These are phyloP conservation scores for Drosophila lutescens DNA, from an alignment of 2,888 invertebrate genomes.

Conservation along the genomic window DNA sequence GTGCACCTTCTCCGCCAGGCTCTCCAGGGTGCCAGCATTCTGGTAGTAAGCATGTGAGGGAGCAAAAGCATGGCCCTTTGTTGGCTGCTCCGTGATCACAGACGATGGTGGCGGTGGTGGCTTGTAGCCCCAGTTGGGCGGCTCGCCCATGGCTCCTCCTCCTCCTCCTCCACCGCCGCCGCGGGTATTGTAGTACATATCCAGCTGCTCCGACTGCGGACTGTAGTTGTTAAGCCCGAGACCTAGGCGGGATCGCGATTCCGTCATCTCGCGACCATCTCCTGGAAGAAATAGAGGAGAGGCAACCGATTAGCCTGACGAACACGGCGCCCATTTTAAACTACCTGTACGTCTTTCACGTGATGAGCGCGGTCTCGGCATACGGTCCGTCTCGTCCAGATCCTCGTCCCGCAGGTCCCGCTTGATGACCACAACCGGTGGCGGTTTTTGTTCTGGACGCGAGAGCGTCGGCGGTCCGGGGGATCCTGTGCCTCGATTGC, in stretches of 20 bases:
- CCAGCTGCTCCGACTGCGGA: constrained; percentile 88
- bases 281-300: constrained; percentile 84
- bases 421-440: constrained; percentile 96
- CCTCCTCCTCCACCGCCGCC: constrained; percentile 53
- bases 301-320: constrained; percentile 74
- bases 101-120: constrained; percentile 87
- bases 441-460: constrained; percentile 92
- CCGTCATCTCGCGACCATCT: constrained; percentile 91
- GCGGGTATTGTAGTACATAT: constrained; percentile 92
- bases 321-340: constrained; percentile 78
- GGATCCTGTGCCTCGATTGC: constrained; percentile 85
- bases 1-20: constrained; percentile 96
- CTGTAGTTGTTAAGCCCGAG: constrained; percentile 88
- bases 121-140: constrained; percentile 85
- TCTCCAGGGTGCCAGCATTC: constrained; percentile 91
- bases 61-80: constrained; percentile 94
- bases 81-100: constrained; percentile 96
- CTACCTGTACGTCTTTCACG: constrained; percentile 85
- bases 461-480: constrained; percentile 85
- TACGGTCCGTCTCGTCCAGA: constrained; percentile 87
- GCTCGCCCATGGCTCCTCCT: constrained; percentile 83
- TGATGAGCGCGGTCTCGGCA: constrained; percentile 84
- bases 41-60: constrained; percentile 90
- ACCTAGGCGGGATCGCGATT: constrained; percentile 90
- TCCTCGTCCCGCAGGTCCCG: constrained; percentile 94